Percentiles rank a stretch among this genome's conserved stretches.
Conservation (phyloP, 2,113 vertebrate species). For the Bubo blakistoni region DNA sequence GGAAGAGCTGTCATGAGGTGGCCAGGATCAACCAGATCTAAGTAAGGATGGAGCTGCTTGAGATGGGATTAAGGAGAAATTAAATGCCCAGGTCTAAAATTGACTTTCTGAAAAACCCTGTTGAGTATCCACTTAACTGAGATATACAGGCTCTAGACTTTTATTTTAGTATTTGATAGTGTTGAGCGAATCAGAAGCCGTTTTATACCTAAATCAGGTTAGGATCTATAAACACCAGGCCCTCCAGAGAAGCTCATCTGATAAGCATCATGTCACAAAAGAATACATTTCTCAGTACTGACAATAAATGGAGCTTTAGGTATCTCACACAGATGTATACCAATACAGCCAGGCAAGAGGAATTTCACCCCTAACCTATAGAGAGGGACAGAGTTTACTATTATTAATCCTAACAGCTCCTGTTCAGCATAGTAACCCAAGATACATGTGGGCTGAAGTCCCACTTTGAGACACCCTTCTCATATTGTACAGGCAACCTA, state of each 20-base stretch:
- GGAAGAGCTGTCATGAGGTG: not conserved
- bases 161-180: not conserved
- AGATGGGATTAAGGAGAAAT: not conserved
- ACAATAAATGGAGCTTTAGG: not conserved
- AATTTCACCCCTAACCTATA: not conserved
- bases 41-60: not conserved
- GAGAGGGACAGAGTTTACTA: not conserved
- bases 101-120: not conserved
- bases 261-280: not conserved
- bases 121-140: not conserved
- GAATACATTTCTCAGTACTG: not conserved
- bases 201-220: not conserved
- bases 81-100: not conserved
- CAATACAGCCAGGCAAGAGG: not conserved
- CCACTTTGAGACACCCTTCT: not conserved
- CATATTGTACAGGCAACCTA: not conserved
- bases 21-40: not conserved
- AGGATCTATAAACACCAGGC: not conserved
- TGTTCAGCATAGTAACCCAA: not conserved
- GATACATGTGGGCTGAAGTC: not conserved
- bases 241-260: not conserved
- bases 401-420: not conserved
- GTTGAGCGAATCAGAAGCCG: not conserved
- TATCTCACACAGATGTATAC: rapidly evolving
- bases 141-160: not conserved